Conservation (phyloP, 2,888 invertebrate genomes). For the Adela reaumurella region DNA sequence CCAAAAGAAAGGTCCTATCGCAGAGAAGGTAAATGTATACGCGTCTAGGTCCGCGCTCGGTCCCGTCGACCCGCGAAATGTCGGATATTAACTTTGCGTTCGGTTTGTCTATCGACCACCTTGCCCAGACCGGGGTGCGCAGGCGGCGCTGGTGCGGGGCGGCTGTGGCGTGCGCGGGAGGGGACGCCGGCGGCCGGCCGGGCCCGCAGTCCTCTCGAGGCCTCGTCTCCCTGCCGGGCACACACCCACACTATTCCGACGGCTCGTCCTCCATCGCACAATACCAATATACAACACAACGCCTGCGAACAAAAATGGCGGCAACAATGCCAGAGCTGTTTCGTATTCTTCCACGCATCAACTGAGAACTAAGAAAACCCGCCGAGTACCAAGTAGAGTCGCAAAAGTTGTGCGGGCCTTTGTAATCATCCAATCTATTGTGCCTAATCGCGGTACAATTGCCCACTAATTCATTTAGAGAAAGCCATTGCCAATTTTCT, state of each 20-base stretch:
- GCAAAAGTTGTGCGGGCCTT: no score
- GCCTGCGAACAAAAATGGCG: neutral
- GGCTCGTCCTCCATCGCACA: neutral
- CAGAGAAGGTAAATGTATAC: slow-evolving; percentile 52
- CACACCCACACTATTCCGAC: slow-evolving; percentile 15
- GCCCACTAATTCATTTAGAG: no score
- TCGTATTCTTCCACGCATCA: neutral
- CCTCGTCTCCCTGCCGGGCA: slow-evolving; percentile 57
- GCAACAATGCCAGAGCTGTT: neutral
- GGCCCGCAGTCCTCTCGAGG: slow-evolving; percentile 29
- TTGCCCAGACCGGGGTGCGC: slow-evolving; percentile 79
- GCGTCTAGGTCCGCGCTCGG: slow-evolving; percentile 51
- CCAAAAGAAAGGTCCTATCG: slow-evolving; percentile 51
- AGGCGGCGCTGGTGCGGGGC: slow-evolving; percentile 70
- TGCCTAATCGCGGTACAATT: no score
- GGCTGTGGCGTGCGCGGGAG: slow-evolving; percentile 29
- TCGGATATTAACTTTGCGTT: slow-evolving; percentile 59
- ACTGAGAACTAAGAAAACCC: no score
- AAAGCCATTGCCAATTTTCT: no score
- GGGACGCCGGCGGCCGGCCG: slow-evolving; percentile 24
- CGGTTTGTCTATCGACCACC: slow-evolving; percentile 66
- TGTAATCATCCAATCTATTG: no score
- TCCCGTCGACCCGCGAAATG: slow-evolving; percentile 23
- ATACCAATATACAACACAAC: neutral
- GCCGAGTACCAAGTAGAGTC: no score